Conservation (phyloP, 2,888 invertebrate species). For the Harpalus rubripes region DNA sequence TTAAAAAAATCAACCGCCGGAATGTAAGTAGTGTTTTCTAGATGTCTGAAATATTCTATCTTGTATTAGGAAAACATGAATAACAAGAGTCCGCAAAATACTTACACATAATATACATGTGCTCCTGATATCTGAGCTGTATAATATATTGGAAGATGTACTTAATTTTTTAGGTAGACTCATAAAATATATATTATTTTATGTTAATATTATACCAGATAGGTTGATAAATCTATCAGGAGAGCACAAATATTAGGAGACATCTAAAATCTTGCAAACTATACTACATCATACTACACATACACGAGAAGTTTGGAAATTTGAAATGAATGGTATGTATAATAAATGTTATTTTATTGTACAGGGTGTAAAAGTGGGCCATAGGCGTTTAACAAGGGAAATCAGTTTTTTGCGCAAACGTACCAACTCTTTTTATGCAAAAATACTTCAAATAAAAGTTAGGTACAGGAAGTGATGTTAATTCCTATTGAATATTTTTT, state of each 20-base stretch:
- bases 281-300: no score
- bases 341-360: no score
- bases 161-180: background rate
- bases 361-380: no score
- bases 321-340: no score
- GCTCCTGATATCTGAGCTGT: background rate
- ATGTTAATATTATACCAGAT: background rate
- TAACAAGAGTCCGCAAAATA: background rate
- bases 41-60: conserved; percentile 27
- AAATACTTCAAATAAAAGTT: no score
- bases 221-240: background rate
- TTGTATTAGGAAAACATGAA: conserved; percentile 10
- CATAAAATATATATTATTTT: background rate
- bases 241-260: background rate
- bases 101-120: background rate
- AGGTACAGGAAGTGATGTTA: no score
- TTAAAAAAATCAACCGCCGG: background rate
- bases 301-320: no score
- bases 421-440: no score
- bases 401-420: no score
- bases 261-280: no score
- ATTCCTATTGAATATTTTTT: no score
- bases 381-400: no score
- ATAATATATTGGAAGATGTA: background rate
- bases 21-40: conserved; percentile 15